Evolutionary conservation across 1,140 invertebrate species (phyloP), one percentile per base, ranked within the genome.

Genomic region (Phortica variegata): DNA sequence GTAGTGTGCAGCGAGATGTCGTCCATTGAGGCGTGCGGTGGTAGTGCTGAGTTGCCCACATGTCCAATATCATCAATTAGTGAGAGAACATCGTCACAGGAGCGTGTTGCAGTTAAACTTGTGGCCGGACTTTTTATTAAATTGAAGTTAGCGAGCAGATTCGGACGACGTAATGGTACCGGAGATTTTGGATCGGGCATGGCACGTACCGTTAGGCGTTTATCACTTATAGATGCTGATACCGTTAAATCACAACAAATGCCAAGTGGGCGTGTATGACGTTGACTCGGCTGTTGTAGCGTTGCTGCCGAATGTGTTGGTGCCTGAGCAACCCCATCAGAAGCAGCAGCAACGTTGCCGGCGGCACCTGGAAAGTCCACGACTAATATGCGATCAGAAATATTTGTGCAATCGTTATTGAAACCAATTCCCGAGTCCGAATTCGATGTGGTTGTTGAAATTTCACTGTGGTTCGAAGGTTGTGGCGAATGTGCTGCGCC

Each of bases 381-480:
- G 0, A 91, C 83, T 36, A 89, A 79, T 54, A 93, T 92, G 40
- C 87, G 79, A 77, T 93, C 89, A 1, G 86, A 87, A 47, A 90
- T 84, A 63, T 88, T 87, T 31, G 85, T 83, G 65, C 85, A 87
- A 52, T 96, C 90, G 63, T 93, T 91, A 53, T 89, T 85, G 63
- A 94, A 94, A 0, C 93, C 93, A 45, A 96, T 93, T 0, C 93
- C 93, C 13, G 93, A 96, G 77, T 97, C 94, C 58, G 91, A 94
- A 71, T 96, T 97, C 54, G 91, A 94, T 1, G 90, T 93, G 38
- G 89, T 90, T 13, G 88, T 91, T 1, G 87, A 91, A 12, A 90
- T 85, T 52, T 85, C 85, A 75, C 89, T 86, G 46, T 88, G 83
- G 69, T 87, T 85, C 68, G 88, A 91, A 0, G 89, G 89, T 54